Evolutionary conservation across 2,888 invertebrate genomes (phyloP).

Genomic region (Lamellibrachia columna): DNA sequence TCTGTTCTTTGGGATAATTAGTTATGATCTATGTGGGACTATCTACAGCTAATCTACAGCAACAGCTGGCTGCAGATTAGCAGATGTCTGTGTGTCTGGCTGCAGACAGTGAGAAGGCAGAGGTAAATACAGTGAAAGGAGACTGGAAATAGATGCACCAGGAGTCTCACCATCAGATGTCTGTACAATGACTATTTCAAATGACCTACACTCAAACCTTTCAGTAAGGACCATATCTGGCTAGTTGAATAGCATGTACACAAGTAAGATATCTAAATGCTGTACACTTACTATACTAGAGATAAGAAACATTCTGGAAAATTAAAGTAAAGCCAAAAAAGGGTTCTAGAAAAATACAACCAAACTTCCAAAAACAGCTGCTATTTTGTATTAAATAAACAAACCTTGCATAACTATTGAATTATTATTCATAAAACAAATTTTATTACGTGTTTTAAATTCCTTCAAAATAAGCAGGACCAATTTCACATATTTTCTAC

Average conservation of each 20-base stretch:
- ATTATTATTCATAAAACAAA: neutral
- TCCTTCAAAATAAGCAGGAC: neutral
- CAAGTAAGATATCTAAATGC: neutral
- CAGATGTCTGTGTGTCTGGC: neutral
- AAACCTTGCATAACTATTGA: neutral
- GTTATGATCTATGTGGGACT: neutral
- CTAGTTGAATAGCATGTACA: neutral
- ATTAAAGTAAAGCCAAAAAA: neutral
- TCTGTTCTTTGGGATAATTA: neutral
- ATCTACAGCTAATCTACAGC: slow-evolving; percentile 4
- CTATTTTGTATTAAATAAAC: neutral
- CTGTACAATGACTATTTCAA: neutral
- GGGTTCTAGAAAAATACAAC: neutral
- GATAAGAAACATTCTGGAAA: neutral
- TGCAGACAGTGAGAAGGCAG: neutral
- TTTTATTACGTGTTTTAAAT: neutral
- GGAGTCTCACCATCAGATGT: neutral
- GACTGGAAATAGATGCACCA: neutral
- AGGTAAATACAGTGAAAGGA: neutral
- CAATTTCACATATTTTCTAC: too few species aligned
- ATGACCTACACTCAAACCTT: neutral
- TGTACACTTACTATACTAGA: neutral
- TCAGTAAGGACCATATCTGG: neutral
- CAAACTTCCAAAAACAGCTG: neutral
- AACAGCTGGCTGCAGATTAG: neutral